Base-by-base conservation (phyloP, 2,113 vertebrate genomes). In the Dipodomys merriami region DNA sequence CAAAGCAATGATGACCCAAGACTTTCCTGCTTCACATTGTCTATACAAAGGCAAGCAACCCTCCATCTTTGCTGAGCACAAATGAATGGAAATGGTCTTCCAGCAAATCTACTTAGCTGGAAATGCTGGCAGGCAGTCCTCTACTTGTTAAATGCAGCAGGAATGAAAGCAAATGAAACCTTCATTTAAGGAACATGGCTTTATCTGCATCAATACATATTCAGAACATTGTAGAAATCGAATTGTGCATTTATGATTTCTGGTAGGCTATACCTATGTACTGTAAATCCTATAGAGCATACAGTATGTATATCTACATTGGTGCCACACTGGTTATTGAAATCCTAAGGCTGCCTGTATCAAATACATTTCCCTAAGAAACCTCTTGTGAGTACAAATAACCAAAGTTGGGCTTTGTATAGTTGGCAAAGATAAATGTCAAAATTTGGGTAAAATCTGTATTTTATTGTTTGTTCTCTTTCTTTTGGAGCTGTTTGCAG, bases 151-250 rank as follows among this genome's bases (percentile, higher is more conserved):
- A 91, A 20, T 62, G 69, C 74, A 64, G 91, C 76, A 87, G 84
- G 94, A 95, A 91, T 93, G 93, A 77, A 73, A 97, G 86, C 64
- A 72, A 86, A 85, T 12, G 25, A 94, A 97, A 95, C 88, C 94
- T 88, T 93, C 84, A 53, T 94, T 84, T 30, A 71, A 96, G 96
- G 64, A 92, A 88, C 96, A 90, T 0, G 76, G 80, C 83, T 97
- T 86, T 72, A 95, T 91, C 88, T 10, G 11, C 90, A 68, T 74
- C 94, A 96, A 93, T 80, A 89, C 84, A 7, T 81, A 90, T 57
- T 57, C 15, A 57, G 53, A 57, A 57, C 83, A 91, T 71, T 74
- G 0, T 95, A 74, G 71, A 93, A 97, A 96, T 72, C 92, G 84
- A 91, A 96, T 86, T 60, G 83, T 81, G 88, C 73, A 73, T 33